These are phyloP conservation scores for Megalops cyprinoides DNA, from an alignment of 2,797 vertebrate genomes.

Conservation along the genomic window DNA sequence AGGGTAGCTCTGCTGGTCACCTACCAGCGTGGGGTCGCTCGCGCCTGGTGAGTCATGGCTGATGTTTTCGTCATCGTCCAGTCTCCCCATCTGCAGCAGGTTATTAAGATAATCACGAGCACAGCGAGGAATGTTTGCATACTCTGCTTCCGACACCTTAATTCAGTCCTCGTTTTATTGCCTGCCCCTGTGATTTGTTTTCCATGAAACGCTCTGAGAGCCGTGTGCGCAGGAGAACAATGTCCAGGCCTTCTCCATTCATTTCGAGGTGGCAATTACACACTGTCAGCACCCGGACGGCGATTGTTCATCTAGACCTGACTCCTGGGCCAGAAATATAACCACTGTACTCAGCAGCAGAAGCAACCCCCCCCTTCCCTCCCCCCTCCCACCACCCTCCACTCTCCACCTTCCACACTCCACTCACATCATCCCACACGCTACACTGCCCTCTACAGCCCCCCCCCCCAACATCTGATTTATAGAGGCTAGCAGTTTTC, in stretches of 20 bases:
- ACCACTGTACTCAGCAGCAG: constrained; percentile 21
- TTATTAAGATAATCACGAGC: constrained; percentile 9
- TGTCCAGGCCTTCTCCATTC: constrained; percentile 28
- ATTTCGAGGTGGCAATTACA: constrained; percentile 47
- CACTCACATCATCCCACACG: neutral
- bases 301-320: constrained; percentile 38
- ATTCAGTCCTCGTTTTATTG: neutral
- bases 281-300: constrained; percentile 34
- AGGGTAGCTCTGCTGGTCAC: neutral
- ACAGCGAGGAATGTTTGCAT: neutral
- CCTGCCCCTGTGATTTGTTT: neutral
- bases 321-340: constrained; percentile 36
- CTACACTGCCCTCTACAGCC: neutral
- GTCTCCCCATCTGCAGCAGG: neutral
- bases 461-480: no score
- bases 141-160: neutral
- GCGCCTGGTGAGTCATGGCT: neutral
- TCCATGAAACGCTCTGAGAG: neutral
- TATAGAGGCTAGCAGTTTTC: constrained; percentile 43
- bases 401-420: neutral
- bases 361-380: neutral
- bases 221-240: neutral
- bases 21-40: neutral
- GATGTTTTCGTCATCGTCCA: neutral
- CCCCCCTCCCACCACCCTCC: neutral